Percentiles rank a stretch among this genome's conserved stretches.
phyloP scores from a whole-genome alignment of 92 coral and sea anemone genomes.

The Isaurus tuberculatus region DNA sequence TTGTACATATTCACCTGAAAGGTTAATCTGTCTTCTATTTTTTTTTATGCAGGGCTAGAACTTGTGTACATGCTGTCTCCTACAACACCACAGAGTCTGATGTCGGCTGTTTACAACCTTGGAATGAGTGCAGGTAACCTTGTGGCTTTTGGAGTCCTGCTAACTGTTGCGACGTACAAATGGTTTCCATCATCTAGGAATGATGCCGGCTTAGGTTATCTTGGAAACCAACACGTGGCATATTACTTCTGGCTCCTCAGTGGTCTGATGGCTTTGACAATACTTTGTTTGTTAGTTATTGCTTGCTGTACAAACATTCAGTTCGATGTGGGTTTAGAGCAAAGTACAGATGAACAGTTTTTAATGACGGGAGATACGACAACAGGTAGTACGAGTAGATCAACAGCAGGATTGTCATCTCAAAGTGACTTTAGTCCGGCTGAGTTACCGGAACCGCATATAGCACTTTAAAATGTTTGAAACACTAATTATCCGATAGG shows the following conservation, averaged over 20 bases:
- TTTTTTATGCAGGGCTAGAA: constrained; percentile 74
- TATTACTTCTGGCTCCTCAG: constrained; percentile 81
- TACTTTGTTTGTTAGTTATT: constrained; percentile 49
- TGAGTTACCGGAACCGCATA: constrained; percentile 23
- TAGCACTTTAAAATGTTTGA: background rate
- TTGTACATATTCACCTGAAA: background rate
- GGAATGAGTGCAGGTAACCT: constrained; percentile 83
- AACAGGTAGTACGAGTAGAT: constrained; percentile 14
- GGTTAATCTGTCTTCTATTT: background rate
- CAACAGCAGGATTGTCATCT: constrained; percentile 26
- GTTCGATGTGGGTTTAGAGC: constrained; percentile 34
- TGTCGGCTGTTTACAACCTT: constrained; percentile 82
- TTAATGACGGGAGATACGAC: constrained; percentile 54
- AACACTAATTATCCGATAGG: too few species aligned
- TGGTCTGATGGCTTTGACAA: constrained; percentile 49
- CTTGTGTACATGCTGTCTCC: constrained; percentile 81
- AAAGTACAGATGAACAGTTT: constrained; percentile 52
- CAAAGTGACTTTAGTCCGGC: constrained; percentile 50
- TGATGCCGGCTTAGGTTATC: constrained; percentile 53
- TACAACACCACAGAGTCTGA: constrained; percentile 79
- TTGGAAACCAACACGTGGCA: constrained; percentile 66
- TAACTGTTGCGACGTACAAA: constrained; percentile 54
- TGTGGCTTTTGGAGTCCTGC: constrained; percentile 69
- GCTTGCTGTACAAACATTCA: constrained; percentile 70
- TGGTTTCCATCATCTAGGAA: constrained; percentile 75